Conservation (phyloP, 2,113 vertebrate species). For the Alces alces region DNA sequence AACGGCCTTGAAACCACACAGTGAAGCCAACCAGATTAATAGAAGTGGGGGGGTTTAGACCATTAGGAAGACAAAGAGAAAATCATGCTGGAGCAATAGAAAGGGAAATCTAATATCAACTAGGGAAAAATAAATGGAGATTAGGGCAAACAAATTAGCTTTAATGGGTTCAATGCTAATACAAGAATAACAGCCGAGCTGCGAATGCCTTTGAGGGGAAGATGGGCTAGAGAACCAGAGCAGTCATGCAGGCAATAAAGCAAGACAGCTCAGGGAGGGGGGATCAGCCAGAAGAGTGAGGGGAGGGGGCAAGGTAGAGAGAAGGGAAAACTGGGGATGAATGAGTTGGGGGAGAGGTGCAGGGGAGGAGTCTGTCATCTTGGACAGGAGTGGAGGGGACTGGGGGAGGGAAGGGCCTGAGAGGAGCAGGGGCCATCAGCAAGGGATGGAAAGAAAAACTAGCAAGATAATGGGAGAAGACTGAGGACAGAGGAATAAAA, state of each 20-base stretch:
- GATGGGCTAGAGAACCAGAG: constrained; percentile 69
- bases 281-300: neutral
- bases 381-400: neutral
- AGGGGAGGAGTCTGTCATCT: neutral
- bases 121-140: constrained; percentile 81
- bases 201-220: constrained; percentile 73
- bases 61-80: constrained; percentile 77
- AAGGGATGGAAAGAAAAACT: neutral
- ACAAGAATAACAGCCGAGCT: constrained; percentile 75
- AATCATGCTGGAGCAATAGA: constrained; percentile 75
- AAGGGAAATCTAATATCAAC: constrained; percentile 78
- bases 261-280: constrained; percentile 38
- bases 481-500: neutral
- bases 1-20: constrained; percentile 60
- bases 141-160: constrained; percentile 80
- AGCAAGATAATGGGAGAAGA: neutral
- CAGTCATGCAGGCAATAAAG: constrained; percentile 69
- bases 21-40: constrained; percentile 71
- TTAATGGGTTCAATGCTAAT: constrained; percentile 77
- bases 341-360: neutral
- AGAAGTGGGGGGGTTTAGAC: constrained; percentile 54
- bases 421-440: neutral
- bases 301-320: neutral
- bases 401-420: neutral
- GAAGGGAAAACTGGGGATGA: neutral